Evolutionary conservation across 2,113 vertebrate genomes (phyloP), one percentile per base, ranked within the genome.

Genomic region (Falco punctatus): DNA sequence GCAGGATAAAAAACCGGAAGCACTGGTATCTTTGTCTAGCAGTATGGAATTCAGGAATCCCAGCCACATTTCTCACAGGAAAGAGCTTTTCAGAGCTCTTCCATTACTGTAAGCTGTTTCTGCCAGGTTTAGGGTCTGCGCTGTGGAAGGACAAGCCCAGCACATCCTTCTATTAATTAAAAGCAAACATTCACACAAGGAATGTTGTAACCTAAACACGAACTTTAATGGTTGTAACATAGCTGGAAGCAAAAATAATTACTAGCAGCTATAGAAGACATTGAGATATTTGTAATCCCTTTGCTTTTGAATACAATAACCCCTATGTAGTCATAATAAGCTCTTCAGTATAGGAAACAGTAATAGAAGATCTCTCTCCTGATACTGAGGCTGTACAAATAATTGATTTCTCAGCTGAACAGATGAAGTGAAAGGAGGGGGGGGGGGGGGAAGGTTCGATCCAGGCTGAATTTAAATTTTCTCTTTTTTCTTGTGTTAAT

Each of bases 181-280:
- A 96, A 89, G 70, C 61, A 97, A 95, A 94, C 81, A 94, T 69
- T 91, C 83, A 84, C 62, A 73, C 22, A 44, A 93, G 58, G 94
- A 96, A 94, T 18, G 10, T 38, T 95, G 70, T 87, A 96, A 95
- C 83, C 83, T 87, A 95, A 94, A 92, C 71, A 91, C 94, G 86
- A 96, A 92, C 92, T 94, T 94, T 82, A 94, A 91, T 87, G 54
- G 44, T 27, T 82, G 69, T 79, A 94, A 92, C 72, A 94, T 91
- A 92, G 81, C 92, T 96, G 77, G 78, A 95, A 97, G 92, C 52
- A 89, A 95, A 95, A 94, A 95, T 94, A 97, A 94, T 96, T 96
- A 94, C 95, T 92, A 79, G 72, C 52, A 81, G 73, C 71, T 75
- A 81, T 28, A 81, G 73, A 94, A 88, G 83, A 89, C 96, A 77